These are phyloP conservation scores for Sinella curviseta DNA, from an alignment of 1,140 invertebrate species.

Conservation along the genomic window DNA sequence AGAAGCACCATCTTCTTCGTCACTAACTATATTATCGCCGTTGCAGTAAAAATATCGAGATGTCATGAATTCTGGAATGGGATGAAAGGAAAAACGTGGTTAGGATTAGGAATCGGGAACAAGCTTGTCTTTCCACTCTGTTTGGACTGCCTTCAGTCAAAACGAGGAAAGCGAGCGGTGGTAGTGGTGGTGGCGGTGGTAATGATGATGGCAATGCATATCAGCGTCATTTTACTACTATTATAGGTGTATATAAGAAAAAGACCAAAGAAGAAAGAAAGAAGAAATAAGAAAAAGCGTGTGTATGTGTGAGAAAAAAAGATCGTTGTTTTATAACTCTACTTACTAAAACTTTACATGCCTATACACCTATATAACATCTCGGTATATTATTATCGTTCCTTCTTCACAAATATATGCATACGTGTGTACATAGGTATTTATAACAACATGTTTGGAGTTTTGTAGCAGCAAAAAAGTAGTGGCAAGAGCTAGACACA, in stretches of 20 bases:
- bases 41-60: neutral
- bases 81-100: slow-evolving; percentile 11
- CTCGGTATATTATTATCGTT: no score
- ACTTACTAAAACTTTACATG: neutral
- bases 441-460: no score
- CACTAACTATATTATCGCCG: no score
- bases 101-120: slow-evolving; percentile 6
- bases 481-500: neutral
- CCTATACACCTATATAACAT: neutral
- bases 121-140: neutral
- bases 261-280: neutral
- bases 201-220: no score
- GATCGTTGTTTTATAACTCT: neutral
- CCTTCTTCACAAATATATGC: no score
- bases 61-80: slow-evolving; percentile 17
- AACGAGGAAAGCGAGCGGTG: neutral
- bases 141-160: slow-evolving; percentile 7
- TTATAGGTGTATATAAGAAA: neutral
- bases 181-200: no score
- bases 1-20: neutral
- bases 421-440: no score
- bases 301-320: no score
- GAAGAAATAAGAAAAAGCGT: no score
- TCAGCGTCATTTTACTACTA: slow-evolving; percentile 13
- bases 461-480: neutral